Evolutionary conservation across 1,140 invertebrate species (phyloP), one percentile per base, ranked within the genome.

Genomic region (Mercenaria mercenaria): DNA sequence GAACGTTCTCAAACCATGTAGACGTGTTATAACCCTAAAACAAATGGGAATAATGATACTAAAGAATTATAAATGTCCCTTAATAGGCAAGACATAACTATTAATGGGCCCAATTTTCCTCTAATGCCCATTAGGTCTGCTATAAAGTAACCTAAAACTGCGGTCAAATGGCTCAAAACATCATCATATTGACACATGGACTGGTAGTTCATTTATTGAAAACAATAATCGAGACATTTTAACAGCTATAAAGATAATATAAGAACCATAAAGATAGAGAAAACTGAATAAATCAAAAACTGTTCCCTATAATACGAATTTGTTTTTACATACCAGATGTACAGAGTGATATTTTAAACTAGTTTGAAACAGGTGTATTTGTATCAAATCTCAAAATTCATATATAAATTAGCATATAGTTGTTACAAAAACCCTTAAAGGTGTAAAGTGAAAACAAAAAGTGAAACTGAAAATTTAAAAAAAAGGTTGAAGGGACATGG

Each of bases 51-150:
- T 80, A 79, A 80, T 47, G 86, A 64, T 88, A 88, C 76, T 88
- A 88, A 88, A 88, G 86, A 80, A 88, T 88, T 81, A 81, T 88
- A 88, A 88, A 88, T 88, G 86, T 72, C 74, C 76, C 86, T 52
- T 88, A 88, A 88, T 88, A 88, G 86, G 77, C 86, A 59, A 69
- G 76, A 52, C 86, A 81, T 87, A 79, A 88, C 77, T n/a, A 80
- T 88, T 88, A 88, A 88, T 88, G 86, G 86, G 50, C 61, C 86
- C 23, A 67, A 81, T 80, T 79, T 56, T 79, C 34, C 43, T 81
- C 52, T 88, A 88, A 88, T 88, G 86, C 56, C 76, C 86, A 88
- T 88, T 88, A 88, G n/a, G 18, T 29, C 50, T 76, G 52, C 86
- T 79, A 88, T 88, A 88, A 88, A 88, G 61, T 34, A 88, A 67